Base-by-base conservation (phyloP, 2,888 invertebrate species). In the Cistogaster globosa region DNA sequence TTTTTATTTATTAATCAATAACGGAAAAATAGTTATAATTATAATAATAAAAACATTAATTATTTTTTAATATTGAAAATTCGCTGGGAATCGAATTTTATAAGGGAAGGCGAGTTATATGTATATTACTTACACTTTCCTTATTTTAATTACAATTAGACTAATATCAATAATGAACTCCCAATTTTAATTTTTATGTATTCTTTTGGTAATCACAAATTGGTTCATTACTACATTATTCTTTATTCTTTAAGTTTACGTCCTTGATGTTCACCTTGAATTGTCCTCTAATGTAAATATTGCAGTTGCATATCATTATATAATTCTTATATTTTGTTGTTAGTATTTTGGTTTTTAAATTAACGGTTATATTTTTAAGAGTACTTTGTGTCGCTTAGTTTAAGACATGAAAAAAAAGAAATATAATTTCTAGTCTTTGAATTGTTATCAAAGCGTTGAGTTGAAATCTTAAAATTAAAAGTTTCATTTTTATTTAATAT, bases 241-340 rank as follows among this genome's bases (percentile, higher is more conserved):
- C 14, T 14, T 45, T 45, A 9, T 14, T 45, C 2, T 45, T 45
- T 45, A 45, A 14, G 45, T 12, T 4, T 12, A 45, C 14, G 45
- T 45, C 45, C 45, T 45, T 12, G 45, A 45, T 45, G 53, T 18
- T 53, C 53, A 53, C 53, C 53, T 53, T 53, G 18, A 53, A 18
- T 53, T 53, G 18, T 53, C 53, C 53, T 53, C 53, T 18, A 53
- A 53, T 18, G 53, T 53, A 53, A 53, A 53, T 53, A 53, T 53
- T n/a, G 53, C 26, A 53, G 18, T 53, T 53, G 53, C 53, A n/a
- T 18, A 18, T 53, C 20, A 53, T 53, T 53, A n/a, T 53, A 3
- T n/a, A 18, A 53, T 53, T 53, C 53, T 53, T 53, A 53, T 53
- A 53, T 53, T 53, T 53, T 53, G 53, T 53, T 53, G 53, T 53